Conservation (phyloP, 2,797 vertebrate species). For the Balearica regulorum region DNA sequence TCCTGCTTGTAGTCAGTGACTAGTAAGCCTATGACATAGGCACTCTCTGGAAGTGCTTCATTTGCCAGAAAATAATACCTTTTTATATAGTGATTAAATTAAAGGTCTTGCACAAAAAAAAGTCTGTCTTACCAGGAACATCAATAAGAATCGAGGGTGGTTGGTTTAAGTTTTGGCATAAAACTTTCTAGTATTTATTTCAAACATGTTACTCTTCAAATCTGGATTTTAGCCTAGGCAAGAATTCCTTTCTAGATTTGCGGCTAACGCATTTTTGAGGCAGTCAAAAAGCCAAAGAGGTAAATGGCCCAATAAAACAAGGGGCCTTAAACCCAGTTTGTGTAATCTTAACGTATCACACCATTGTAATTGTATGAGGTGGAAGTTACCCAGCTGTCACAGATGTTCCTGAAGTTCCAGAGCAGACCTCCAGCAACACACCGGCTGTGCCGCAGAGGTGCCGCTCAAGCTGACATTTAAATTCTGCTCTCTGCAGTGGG, state of each 20-base stretch:
- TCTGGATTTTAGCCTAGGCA: not conserved
- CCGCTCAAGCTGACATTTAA: not conserved
- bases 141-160: not conserved
- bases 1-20: not conserved
- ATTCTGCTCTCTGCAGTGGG: not conserved
- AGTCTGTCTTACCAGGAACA: not conserved
- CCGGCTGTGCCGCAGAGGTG: not conserved
- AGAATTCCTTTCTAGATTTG: not conserved
- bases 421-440: not conserved
- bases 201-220: not conserved
- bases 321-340: not conserved
- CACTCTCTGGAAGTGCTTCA: not conserved
- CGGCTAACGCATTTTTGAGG: not conserved
- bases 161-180: not conserved
- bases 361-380: rapidly evolving
- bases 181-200: not conserved
- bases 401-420: rapidly evolving
- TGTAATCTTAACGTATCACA: not conserved
- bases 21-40: not conserved
- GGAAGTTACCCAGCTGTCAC: rapidly evolving
- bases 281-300: not conserved
- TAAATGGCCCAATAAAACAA: not conserved
- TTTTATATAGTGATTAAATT: not conserved
- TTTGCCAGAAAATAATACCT: not conserved
- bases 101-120: not conserved